Evolutionary conservation across 2,113 vertebrate genomes (phyloP).

Genomic region (Tonatia bakeri): DNA sequence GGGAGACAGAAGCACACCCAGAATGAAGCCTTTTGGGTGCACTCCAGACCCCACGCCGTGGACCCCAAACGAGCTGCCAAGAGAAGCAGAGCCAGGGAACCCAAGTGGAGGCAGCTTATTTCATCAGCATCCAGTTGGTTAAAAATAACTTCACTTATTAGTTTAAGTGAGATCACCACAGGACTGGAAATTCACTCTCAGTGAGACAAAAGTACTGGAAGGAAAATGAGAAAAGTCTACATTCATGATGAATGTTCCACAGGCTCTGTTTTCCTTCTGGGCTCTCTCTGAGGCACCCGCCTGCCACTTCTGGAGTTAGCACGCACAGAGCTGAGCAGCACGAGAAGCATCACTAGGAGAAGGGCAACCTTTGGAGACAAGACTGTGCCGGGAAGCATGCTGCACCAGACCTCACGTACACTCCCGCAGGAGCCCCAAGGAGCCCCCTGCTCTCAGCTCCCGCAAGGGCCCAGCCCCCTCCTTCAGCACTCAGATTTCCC

Average conservation of each 20-base stretch:
- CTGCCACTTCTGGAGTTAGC: not conserved
- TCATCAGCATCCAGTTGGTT: conserved; percentile 52
- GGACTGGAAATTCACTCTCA: conserved; percentile 63
- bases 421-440: not conserved
- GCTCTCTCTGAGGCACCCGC: not conserved
- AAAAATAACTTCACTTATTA: conserved; percentile 69
- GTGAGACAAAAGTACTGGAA: conserved; percentile 44
- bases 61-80: not conserved
- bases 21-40: not conserved
- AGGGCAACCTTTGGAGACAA: not conserved
- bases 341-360: fast-evolving
- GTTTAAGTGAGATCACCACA: conserved; percentile 66
- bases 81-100: not conserved
- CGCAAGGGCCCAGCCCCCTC: not conserved
- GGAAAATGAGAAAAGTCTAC: conserved; percentile 32
- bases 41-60: not conserved
- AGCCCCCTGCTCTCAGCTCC: not conserved
- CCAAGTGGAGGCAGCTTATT: not conserved
- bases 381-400: fast-evolving
- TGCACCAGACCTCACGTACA: not conserved
- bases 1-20: not conserved
- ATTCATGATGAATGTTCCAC: not conserved
- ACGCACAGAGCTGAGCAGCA: not conserved
- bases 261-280: not conserved
- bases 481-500: not conserved